Evolutionary conservation across 2,797 vertebrate species (phyloP).

Genomic region (Mycteria americana): DNA sequence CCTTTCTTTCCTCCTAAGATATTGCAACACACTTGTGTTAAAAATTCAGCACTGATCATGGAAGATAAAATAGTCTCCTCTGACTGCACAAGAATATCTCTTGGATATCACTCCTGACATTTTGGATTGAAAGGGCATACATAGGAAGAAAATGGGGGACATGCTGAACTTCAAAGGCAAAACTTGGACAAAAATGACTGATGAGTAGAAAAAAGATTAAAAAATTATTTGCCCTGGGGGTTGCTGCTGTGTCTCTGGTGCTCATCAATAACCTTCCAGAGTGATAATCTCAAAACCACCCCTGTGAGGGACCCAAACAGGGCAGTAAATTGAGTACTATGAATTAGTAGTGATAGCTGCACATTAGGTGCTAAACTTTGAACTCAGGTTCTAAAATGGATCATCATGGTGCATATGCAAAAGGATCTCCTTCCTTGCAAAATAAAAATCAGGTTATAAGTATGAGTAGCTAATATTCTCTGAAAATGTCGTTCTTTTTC

Average conservation of each 20-base stretch:
- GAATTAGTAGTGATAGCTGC: background rate
- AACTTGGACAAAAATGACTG: background rate
- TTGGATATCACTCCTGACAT: background rate
- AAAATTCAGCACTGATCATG: background rate
- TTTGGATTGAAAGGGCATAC: background rate
- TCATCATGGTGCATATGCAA: background rate
- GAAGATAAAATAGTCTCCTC: background rate
- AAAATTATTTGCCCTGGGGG: background rate
- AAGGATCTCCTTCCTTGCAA: background rate
- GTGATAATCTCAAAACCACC: background rate
- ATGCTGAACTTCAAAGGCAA: background rate
- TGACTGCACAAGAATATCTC: background rate
- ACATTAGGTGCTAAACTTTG: background rate
- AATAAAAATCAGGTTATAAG: background rate
- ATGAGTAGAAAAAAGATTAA: background rate
- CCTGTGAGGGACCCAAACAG: background rate
- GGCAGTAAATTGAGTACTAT: background rate
- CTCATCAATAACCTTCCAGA: background rate
- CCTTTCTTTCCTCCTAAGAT: background rate
- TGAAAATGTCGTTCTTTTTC: background rate
- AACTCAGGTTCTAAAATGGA: background rate
- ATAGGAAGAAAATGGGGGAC: background rate
- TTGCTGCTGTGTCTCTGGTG: background rate
- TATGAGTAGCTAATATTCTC: background rate
- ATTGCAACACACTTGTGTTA: background rate